Evolutionary conservation across 1,140 invertebrate species (phyloP).

Genomic region (Pogonomyrmex californicus): DNA sequence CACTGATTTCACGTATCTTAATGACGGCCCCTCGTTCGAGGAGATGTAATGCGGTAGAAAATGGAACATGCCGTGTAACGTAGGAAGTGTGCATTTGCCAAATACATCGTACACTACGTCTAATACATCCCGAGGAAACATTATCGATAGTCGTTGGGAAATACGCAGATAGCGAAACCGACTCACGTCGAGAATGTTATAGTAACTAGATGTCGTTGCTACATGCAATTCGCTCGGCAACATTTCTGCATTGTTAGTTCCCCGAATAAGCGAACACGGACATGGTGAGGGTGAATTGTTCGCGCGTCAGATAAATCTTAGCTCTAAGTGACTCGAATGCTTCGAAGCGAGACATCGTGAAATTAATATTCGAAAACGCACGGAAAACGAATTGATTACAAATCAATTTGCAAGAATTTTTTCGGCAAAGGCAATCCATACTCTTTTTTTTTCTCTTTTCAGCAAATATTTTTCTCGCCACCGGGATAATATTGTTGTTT

Average conservation of each 20-base stretch:
- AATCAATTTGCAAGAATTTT: background rate
- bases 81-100: conserved; percentile 40
- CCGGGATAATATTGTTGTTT: background rate
- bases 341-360: background rate
- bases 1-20: background rate
- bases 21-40: no score
- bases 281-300: conserved; percentile 24
- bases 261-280: conserved; percentile 33
- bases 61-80: conserved; percentile 30
- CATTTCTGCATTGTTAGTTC: conserved; percentile 45
- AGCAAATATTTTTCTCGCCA: background rate
- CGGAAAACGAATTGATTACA: background rate
- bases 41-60: conserved; percentile 22
- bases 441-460: background rate
- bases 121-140: conserved; percentile 63
- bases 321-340: conserved; percentile 40
- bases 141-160: conserved; percentile 67
- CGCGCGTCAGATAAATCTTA: conserved; percentile 46
- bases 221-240: conserved; percentile 69
- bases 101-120: conserved; percentile 50
- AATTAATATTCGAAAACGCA: conserved; percentile 31
- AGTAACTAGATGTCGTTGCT: conserved; percentile 63
- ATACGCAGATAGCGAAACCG: conserved; percentile 68
- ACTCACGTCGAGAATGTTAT: conserved; percentile 69
- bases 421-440: background rate